Evolutionary conservation across 2,797 vertebrate species (phyloP).

Genomic region (Pogoniulus pusillus): DNA sequence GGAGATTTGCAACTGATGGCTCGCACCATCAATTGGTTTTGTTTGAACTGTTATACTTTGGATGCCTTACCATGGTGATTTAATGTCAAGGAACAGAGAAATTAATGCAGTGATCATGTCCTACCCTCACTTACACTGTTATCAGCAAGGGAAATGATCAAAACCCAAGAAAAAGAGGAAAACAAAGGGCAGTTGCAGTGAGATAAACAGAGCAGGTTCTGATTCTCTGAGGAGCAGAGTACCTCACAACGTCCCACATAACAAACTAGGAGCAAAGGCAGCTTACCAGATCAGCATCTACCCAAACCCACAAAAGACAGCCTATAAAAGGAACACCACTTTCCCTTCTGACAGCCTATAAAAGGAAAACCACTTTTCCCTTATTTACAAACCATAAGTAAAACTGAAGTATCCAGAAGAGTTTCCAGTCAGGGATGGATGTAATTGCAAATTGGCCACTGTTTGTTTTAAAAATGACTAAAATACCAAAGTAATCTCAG

Average conservation of each 20-base stretch:
- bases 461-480: constrained; percentile 26
- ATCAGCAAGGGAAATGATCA: background rate
- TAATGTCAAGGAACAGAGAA: background rate
- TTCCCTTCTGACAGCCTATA: background rate
- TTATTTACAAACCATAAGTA: background rate
- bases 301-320: background rate
- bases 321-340: background rate
- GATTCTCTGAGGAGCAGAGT: background rate
- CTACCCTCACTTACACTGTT: background rate
- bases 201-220: background rate
- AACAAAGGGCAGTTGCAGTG: background rate
- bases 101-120: background rate
- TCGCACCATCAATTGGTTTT: background rate
- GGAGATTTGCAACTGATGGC: background rate
- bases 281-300: background rate
- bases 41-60: background rate
- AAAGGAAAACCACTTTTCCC: background rate
- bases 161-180: background rate
- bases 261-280: background rate
- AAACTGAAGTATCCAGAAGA: background rate
- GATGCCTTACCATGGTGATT: background rate
- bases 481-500: constrained; percentile 45
- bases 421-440: background rate
- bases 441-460: background rate
- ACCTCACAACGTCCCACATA: accelerated